Percentiles rank a stretch among this genome's conserved stretches.
Evolutionary conservation across 2,113 vertebrate species (phyloP).

Genomic region (Sinocyclocheilus grahami): DNA sequence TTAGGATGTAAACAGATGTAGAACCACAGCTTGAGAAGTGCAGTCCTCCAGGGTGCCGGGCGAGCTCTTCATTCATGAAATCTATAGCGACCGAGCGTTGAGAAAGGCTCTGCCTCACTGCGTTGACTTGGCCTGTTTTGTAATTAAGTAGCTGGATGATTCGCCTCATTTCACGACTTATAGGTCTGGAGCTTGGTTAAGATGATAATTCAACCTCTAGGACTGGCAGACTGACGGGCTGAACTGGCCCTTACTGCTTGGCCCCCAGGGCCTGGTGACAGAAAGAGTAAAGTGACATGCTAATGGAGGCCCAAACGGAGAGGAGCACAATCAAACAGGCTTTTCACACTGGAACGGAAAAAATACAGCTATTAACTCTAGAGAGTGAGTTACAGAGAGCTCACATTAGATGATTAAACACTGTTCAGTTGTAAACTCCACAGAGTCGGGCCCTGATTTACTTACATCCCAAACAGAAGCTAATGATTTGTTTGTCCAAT

Average conservation of each 20-base stretch:
- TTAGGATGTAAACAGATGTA: conserved; percentile 55
- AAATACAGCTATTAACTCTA: conserved; percentile 30
- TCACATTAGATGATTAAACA: neutral
- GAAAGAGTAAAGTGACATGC: neutral
- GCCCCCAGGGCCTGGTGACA: neutral
- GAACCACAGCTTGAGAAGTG: conserved; percentile 16
- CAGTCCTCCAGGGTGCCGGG: conserved; percentile 12
- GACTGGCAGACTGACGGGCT: conserved; percentile 10
- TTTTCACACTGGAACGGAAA: conserved; percentile 33
- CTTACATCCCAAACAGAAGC: neutral
- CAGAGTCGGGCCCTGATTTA: no score
- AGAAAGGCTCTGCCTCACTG: conserved; percentile 21
- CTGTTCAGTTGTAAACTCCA: neutral
- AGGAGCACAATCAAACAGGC: conserved; percentile 20
- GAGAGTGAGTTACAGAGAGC: neutral
- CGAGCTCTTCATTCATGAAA: conserved; percentile 44
- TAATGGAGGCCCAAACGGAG: conserved; percentile 5
- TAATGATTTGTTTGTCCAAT: neutral
- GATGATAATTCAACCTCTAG: conserved; percentile 16
- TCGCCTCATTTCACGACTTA: conserved; percentile 46
- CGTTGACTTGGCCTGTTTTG: conserved; percentile 18
- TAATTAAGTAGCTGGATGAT: conserved; percentile 55
- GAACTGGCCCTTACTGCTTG: conserved; percentile 3
- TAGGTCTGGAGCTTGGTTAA: conserved; percentile 32
- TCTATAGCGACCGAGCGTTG: conserved; percentile 33